Evolutionary conservation across 2,888 invertebrate species (phyloP).

Genomic region (Pycnomerus fuliginosus): DNA sequence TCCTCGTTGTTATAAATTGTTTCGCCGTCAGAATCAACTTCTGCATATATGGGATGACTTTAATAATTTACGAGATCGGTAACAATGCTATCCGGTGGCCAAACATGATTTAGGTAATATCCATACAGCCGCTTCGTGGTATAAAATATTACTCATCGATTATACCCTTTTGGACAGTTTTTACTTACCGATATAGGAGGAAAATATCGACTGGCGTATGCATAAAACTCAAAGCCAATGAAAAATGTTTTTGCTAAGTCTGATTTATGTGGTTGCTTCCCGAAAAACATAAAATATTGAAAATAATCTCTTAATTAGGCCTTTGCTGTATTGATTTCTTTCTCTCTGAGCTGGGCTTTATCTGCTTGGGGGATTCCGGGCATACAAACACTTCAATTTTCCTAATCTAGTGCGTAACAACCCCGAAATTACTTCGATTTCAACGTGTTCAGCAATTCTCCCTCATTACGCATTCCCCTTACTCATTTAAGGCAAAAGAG

Average conservation of each 20-base stretch:
- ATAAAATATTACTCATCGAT: constrained; percentile 33
- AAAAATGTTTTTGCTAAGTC: too few species aligned
- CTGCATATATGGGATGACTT: constrained; percentile 11
- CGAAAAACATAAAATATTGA: too few species aligned
- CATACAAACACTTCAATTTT: too few species aligned
- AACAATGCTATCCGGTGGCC: constrained; percentile 34
- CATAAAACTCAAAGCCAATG: too few species aligned
- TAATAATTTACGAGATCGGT: constrained; percentile 37
- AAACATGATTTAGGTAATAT: constrained; percentile 38
- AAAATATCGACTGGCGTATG: constrained; percentile 13
- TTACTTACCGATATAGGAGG: constrained; percentile 10
- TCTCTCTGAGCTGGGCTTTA: too few species aligned
- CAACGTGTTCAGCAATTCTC: constrained; percentile 9
- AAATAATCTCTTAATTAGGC: too few species aligned
- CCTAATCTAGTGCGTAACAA: constrained; percentile 1
- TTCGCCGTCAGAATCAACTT: constrained; percentile 15
- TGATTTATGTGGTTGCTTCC: too few species aligned
- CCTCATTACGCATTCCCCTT: constrained; percentile 19
- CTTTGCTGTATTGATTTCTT: too few species aligned
- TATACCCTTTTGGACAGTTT: constrained; percentile 10
- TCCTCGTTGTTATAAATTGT: constrained; percentile 15
- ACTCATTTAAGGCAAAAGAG: constrained; percentile 17
- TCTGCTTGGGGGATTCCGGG: too few species aligned
- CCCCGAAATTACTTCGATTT: constrained; percentile 12
- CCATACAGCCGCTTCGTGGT: constrained; percentile 23